Conservation (phyloP, 92 coral and sea anemone genomes). For the Porites lobata region DNA sequence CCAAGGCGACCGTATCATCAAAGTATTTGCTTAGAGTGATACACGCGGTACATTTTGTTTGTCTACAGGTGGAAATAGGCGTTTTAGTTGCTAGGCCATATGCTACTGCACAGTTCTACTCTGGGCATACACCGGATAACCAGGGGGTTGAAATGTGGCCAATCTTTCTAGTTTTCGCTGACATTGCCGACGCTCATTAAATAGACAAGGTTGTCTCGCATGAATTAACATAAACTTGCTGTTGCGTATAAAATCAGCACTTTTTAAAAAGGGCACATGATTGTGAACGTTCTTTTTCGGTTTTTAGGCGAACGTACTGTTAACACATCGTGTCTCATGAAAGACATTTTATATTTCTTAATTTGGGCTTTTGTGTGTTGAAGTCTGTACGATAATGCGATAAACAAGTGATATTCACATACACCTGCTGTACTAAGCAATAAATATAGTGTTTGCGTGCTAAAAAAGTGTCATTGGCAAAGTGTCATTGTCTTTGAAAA, state of each 20-base stretch:
- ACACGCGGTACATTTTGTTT: conserved; percentile 23
- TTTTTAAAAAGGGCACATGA: neutral
- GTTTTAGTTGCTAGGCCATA: conserved; percentile 24
- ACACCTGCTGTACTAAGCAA: too few relatives aligned
- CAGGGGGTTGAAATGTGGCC: conserved; percentile 29
- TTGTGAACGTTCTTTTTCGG: too few relatives aligned
- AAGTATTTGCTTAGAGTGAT: conserved; percentile 16
- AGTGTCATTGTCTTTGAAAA: too few relatives aligned
- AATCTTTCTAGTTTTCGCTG: conserved; percentile 6
- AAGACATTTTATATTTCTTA: too few relatives aligned
- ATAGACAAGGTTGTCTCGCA: neutral
- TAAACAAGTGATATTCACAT: too few relatives aligned
- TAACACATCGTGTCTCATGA: too few relatives aligned
- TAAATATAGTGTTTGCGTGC: too few relatives aligned
- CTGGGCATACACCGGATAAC: conserved; percentile 32
- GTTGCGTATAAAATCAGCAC: neutral
- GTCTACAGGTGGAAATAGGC: conserved; percentile 20
- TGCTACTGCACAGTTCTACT: conserved; percentile 20
- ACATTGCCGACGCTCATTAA: conserved; percentile 27
- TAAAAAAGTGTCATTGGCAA: too few relatives aligned
- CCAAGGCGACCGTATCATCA: conserved; percentile 39
- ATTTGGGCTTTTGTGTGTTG: too few relatives aligned
- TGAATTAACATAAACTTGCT: neutral
- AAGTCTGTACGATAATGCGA: too few relatives aligned
- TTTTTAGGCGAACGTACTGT: too few relatives aligned